Base-by-base conservation (phyloP, 2,113 vertebrate species). In the Falcunculus frontatus region DNA sequence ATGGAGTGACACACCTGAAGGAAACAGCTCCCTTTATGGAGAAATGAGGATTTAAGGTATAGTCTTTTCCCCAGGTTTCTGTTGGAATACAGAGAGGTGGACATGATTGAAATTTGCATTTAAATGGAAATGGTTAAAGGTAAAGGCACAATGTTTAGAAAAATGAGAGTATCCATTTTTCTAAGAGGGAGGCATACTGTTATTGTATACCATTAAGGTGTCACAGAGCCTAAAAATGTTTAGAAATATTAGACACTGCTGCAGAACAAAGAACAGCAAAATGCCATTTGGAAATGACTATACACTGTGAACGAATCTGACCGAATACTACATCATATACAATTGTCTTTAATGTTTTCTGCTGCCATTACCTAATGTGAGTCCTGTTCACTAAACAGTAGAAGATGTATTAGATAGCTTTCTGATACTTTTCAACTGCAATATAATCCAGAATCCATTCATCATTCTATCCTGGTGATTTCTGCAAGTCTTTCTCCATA, bases 21-120 rank as follows among this genome's bases (percentile, higher is more conserved):
- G 85, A 94, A 97, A 84, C 55, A 39, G 85, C 77, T 93, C 47
- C 76, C 42, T 84, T 96, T 91, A 95, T 92, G 57, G 57, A 64
- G 89, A 96, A 97, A 97, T 97, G 72, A 93, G 96, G 97, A 95
- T 97, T 95, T 97, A 87, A 97, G 96, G 96, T 96, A 93, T 85
- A 96, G 81, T 85, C 94, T 96, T 97, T 97, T 97, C 87, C 35
- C 7, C 25, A 23, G 12, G 57, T 73, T 96, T 94, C 22, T n/a
- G 74, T 75, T 95, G 95, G 88, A 97, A 96, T 92, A 97, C 93
- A 97, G 96, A 97, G 97, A 96, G 93, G 96, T 98, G 97, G 97
- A 97, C 98, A 97, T 97, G 98, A 98, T 98, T 98, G 98, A 98
- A 98, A 98, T 98, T 98, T 98, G 97, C 98, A 98, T 98, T 98